phyloP scores from a whole-genome alignment of 2,888 invertebrate species.

The Rotaria socialis region DNA sequence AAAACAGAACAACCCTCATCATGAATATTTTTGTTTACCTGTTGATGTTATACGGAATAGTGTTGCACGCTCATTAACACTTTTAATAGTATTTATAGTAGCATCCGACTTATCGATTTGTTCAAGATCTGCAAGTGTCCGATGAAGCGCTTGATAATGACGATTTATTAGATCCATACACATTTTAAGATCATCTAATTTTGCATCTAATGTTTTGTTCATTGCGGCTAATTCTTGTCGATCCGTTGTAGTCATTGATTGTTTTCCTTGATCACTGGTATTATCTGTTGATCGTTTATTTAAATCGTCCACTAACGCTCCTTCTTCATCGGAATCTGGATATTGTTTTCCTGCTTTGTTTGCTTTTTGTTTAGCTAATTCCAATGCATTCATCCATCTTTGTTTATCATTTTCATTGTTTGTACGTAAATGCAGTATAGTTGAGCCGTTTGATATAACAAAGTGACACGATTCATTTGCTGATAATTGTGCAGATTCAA shows the following conservation, averaged over 20 bases:
- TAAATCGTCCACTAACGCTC: not conserved
- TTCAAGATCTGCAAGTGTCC: slow-evolving; percentile 34
- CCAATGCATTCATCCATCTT: slow-evolving; percentile 92
- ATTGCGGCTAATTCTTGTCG: not conserved
- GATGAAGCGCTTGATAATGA: slow-evolving; percentile 37
- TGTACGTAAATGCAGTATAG: slow-evolving; percentile 85
- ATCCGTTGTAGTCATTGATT: slow-evolving; percentile 56
- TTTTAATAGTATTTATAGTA: slow-evolving; percentile 64
- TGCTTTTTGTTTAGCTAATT: slow-evolving; percentile 77
- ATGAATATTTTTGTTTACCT: not conserved
- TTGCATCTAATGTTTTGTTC: not conserved
- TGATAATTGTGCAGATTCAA: slow-evolving; percentile 91
- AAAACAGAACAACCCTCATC: too few species aligned
- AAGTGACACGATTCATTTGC: slow-evolving; percentile 90
- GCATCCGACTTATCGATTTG: slow-evolving; percentile 16
- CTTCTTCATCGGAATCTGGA: slow-evolving; percentile 49
- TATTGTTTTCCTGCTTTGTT: not conserved
- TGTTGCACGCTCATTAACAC: slow-evolving; percentile 84
- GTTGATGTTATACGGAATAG: slow-evolving; percentile 65
- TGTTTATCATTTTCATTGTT: slow-evolving; percentile 91
- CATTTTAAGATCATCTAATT: slow-evolving; percentile 41
- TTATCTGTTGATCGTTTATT: slow-evolving; percentile 48
- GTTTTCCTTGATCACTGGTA: slow-evolving; percentile 44
- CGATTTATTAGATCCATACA: slow-evolving; percentile 42
- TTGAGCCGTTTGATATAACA: slow-evolving; percentile 91